Percentiles rank a stretch among this genome's conserved stretches.
These are phyloP conservation scores for Hemibates koningsi DNA, from an alignment of 2,113 vertebrate species.

Conservation along the genomic window DNA sequence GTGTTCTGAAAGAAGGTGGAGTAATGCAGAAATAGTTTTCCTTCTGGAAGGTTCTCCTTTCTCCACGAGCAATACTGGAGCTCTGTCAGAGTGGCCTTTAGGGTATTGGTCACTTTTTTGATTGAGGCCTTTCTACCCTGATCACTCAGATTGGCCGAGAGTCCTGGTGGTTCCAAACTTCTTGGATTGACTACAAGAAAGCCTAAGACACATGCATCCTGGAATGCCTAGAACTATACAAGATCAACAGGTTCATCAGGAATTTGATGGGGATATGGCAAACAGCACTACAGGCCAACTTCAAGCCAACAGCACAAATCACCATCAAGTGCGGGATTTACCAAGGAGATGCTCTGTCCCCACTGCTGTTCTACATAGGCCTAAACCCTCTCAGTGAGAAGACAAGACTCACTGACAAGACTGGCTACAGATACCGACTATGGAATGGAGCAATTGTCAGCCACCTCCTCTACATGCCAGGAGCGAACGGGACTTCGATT, in stretches of 20 bases:
- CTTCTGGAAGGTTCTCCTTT: neutral
- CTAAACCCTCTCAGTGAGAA: neutral
- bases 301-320: neutral
- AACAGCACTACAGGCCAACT: neutral
- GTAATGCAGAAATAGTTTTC: neutral
- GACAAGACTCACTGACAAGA: neutral
- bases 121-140: neutral
- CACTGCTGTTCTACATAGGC: neutral
- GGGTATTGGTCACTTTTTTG: neutral
- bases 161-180: neutral
- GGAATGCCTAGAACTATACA: neutral
- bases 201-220: neutral
- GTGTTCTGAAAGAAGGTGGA: neutral
- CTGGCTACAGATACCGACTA: neutral
- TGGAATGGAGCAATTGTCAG: neutral
- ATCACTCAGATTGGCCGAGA: neutral
- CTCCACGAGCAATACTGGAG: neutral
- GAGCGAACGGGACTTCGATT: neutral
- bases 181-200: neutral
- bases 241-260: neutral
- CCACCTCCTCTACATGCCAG: neutral
- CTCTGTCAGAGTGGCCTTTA: neutral
- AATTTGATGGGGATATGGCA: neutral
- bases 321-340: neutral
- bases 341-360: neutral